Conservation (phyloP, 2,113 vertebrate genomes). For the Mormyrus lacerda region DNA sequence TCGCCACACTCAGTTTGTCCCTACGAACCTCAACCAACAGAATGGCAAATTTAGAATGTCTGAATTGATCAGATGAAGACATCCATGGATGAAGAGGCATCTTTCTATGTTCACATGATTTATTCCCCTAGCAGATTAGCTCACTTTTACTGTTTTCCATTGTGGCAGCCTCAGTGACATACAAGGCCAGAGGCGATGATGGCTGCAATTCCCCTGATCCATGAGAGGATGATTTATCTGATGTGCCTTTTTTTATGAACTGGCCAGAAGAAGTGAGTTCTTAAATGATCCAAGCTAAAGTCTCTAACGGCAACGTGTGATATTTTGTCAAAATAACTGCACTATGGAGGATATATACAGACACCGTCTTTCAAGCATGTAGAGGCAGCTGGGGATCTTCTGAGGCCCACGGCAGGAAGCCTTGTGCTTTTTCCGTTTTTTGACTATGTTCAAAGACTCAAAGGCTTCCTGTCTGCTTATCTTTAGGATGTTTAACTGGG, state of each 20-base stretch:
- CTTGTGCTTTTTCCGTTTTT: neutral
- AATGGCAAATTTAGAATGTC: neutral
- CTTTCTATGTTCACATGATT: neutral
- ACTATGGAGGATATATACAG: neutral
- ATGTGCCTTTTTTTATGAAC: neutral
- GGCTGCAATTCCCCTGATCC: neutral
- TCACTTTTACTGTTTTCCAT: neutral
- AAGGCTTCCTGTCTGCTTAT: constrained; percentile 12
- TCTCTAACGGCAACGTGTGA: neutral
- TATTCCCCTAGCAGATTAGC: neutral
- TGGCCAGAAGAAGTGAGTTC: neutral
- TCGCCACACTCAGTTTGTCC: neutral
- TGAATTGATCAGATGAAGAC: neutral
- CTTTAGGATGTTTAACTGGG: constrained; percentile 50
- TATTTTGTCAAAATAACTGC: neutral
- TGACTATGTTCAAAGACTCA: neutral
- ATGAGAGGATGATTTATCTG: neutral
- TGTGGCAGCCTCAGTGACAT: neutral
- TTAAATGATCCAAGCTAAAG: neutral
- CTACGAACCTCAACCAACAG: neutral
- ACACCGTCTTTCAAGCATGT: neutral
- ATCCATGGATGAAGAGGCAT: neutral
- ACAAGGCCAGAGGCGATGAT: neutral
- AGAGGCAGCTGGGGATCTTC: neutral
- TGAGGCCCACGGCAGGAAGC: neutral